A percentile compares a stretch with the other conserved stretches of the same genome.
These are phyloP conservation scores for Neolamprologus modestus DNA, from an alignment of 2,113 vertebrate species.

Conservation along the genomic window DNA sequence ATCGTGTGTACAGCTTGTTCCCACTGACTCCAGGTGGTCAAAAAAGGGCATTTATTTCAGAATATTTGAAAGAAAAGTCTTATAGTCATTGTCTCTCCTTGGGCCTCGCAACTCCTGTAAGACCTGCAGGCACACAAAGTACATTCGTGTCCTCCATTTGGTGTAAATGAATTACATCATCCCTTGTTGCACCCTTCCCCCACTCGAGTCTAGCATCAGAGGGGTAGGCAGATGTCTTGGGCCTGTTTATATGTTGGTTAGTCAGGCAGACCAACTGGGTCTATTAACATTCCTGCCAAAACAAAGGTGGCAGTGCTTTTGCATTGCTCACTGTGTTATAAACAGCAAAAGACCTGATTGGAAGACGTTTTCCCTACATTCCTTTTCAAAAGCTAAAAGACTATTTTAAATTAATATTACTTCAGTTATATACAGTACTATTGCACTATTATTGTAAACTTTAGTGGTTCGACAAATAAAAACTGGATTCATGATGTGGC, in stretches of 20 bases:
- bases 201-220: neutral
- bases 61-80: neutral
- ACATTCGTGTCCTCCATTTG: neutral
- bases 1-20: neutral
- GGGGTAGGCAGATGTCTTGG: constrained; percentile 31
- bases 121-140: neutral
- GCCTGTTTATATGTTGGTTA: constrained; percentile 16
- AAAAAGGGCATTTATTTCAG: neutral
- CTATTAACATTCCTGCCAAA: constrained; percentile 11
- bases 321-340: neutral
- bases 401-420: neutral
- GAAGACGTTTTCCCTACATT: neutral
- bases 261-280: neutral
- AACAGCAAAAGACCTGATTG: neutral
- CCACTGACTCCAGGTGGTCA: neutral
- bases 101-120: neutral
- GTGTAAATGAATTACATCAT: constrained; percentile 61
- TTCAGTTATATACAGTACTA: neutral
- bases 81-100: neutral
- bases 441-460: neutral
- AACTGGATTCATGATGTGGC: neutral
- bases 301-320: neutral
- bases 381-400: neutral
- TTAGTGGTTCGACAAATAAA: neutral
- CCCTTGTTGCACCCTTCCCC: constrained; percentile 23